These are phyloP conservation scores for Rhombomys opimus DNA, from an alignment of 2,113 vertebrate species.

Conservation along the genomic window DNA sequence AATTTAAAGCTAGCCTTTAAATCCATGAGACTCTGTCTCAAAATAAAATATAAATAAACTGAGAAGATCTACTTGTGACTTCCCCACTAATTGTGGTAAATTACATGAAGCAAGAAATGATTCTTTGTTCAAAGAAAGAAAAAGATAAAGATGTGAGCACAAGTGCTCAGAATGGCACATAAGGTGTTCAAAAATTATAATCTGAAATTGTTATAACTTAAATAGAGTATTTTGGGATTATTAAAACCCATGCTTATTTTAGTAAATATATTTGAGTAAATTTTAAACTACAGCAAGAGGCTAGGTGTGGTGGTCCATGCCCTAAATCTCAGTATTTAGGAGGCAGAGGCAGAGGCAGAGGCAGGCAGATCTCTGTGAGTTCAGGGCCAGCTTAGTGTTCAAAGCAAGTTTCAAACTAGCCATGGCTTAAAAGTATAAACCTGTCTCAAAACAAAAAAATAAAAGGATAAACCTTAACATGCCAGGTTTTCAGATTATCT, in stretches of 20 bases:
- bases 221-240: conserved; percentile 14
- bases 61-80: not conserved
- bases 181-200: conserved; percentile 38
- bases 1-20: not conserved
- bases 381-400: not conserved
- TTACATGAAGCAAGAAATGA: not conserved
- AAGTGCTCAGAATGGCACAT: not conserved
- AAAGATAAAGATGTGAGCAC: not conserved
- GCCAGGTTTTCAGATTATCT: not conserved
- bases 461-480: not conserved
- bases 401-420: not conserved
- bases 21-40: not conserved
- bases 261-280: conserved; percentile 23
- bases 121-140: conserved; percentile 46
- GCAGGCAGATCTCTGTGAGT: not conserved
- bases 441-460: not conserved
- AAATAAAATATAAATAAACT: not conserved
- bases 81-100: not conserved
- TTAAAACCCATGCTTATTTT: conserved; percentile 26
- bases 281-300: not conserved
- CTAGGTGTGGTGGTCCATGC: not conserved
- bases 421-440: not conserved
- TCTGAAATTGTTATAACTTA: conserved; percentile 26
- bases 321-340: not conserved
- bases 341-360: not conserved